Conservation (phyloP, 2,888 invertebrate genomes). For the Cosmia trapezina region DNA sequence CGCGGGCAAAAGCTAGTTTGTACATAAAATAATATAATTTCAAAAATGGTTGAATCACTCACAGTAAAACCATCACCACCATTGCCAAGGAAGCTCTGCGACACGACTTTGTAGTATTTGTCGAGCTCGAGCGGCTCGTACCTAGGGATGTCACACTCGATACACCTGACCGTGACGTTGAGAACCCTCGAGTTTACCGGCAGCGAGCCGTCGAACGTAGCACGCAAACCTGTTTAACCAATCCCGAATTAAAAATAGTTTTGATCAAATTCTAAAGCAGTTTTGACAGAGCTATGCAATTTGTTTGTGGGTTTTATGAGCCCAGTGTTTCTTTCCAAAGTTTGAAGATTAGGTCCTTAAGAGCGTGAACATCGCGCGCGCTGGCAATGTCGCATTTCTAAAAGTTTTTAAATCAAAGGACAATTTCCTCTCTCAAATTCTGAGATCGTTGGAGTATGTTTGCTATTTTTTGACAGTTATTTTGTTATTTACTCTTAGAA, state of each 20-base stretch:
- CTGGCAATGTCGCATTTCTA: no score
- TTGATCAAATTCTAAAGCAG: neutral
- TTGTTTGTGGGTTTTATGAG: neutral
- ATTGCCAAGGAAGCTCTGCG: conserved; percentile 90
- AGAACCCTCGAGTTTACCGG: conserved; percentile 91
- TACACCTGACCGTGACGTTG: conserved; percentile 90
- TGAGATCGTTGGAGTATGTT: no score
- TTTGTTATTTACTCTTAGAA: no score
- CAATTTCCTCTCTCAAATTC: no score
- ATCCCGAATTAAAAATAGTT: neutral
- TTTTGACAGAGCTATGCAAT: neutral
- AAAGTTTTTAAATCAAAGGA: no score
- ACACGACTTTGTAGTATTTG: conserved; percentile 91
- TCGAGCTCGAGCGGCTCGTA: conserved; percentile 91
- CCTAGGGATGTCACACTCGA: conserved; percentile 91
- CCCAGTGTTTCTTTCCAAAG: neutral
- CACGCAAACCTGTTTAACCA: conserved; percentile 77
- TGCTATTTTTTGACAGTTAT: no score
- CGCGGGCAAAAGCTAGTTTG: no score
- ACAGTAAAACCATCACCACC: conserved; percentile 93
- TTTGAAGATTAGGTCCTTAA: neutral
- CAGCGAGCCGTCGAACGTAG: conserved; percentile 90
- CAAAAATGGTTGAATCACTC: conserved; percentile 70
- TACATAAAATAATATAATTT: neutral
- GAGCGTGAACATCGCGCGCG: no score